These are phyloP conservation scores for Cistogaster globosa DNA, from an alignment of 2,888 invertebrate genomes.

Conservation along the genomic window DNA sequence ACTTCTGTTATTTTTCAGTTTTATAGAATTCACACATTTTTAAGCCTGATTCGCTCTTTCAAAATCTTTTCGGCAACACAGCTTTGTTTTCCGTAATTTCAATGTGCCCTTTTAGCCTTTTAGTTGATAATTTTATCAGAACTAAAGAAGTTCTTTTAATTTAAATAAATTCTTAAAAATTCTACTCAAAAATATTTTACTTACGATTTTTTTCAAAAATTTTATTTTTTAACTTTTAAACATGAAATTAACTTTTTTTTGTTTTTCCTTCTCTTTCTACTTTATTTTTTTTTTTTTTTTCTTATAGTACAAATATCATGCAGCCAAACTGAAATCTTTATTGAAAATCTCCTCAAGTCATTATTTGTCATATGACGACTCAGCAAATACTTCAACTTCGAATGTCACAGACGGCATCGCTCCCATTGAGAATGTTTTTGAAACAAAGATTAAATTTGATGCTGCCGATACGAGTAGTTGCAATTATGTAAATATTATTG, in stretches of 20 bases:
- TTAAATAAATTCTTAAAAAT: too few species aligned
- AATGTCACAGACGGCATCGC: neutral
- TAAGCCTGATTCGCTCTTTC: too few species aligned
- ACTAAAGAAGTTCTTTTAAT: too few species aligned
- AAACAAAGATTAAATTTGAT: conserved; percentile 9
- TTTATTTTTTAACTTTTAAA: too few species aligned
- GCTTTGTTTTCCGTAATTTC: too few species aligned
- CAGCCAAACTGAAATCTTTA: conserved; percentile 81
- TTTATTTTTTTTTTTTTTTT: conserved; percentile 6
- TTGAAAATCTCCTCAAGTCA: conserved; percentile 78
- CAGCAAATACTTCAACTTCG: neutral
- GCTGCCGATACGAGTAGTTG: neutral
- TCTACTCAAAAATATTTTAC: too few species aligned
- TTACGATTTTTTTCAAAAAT: too few species aligned
- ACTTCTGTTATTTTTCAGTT: too few species aligned
- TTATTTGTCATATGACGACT: conserved; percentile 69
- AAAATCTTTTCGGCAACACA: too few species aligned
- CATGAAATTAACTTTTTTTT: neutral
- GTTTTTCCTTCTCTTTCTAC: neutral
- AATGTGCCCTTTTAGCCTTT: too few species aligned
- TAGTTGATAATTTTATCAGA: too few species aligned
- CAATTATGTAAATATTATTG: conserved; percentile 52
- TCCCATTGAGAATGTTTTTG: neutral
- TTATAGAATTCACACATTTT: too few species aligned
- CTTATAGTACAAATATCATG: conserved; percentile 80